These are phyloP conservation scores for Diglossa brunneiventris DNA, from an alignment of 2,113 vertebrate species.

Conservation along the genomic window DNA sequence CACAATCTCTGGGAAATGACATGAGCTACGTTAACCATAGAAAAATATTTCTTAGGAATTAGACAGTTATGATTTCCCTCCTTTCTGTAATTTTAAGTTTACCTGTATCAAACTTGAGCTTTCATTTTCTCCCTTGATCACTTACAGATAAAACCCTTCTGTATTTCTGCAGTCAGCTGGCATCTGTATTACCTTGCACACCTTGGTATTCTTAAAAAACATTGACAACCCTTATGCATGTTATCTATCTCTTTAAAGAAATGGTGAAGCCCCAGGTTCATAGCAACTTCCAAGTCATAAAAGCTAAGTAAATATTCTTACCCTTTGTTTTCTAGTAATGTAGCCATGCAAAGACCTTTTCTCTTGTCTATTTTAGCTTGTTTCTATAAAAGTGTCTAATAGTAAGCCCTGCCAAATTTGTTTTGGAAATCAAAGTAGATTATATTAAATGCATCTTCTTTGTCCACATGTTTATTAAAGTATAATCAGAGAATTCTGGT, in stretches of 20 bases:
- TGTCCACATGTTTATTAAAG: neutral
- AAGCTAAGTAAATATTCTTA: neutral
- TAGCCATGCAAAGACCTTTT: neutral
- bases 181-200: neutral
- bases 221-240: neutral
- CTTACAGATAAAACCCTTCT: neutral
- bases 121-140: neutral
- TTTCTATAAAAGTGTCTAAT: neutral
- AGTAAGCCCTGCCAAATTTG: neutral
- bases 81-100: neutral
- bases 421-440: neutral
- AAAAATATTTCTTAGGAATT: neutral
- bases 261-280: neutral
- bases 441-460: neutral
- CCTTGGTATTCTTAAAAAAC: neutral
- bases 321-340: neutral
- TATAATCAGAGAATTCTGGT: neutral
- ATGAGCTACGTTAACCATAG: neutral
- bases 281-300: neutral
- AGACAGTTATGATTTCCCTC: neutral
- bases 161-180: neutral
- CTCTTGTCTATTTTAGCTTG: neutral
- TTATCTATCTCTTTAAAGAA: neutral
- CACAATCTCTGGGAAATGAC: slow-evolving; percentile 12
- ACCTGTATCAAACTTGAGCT: neutral